A percentile compares a stretch with the other conserved stretches of the same genome.
phyloP scores from a whole-genome alignment of 2,888 invertebrate species.

The Abrostola triplasia region DNA sequence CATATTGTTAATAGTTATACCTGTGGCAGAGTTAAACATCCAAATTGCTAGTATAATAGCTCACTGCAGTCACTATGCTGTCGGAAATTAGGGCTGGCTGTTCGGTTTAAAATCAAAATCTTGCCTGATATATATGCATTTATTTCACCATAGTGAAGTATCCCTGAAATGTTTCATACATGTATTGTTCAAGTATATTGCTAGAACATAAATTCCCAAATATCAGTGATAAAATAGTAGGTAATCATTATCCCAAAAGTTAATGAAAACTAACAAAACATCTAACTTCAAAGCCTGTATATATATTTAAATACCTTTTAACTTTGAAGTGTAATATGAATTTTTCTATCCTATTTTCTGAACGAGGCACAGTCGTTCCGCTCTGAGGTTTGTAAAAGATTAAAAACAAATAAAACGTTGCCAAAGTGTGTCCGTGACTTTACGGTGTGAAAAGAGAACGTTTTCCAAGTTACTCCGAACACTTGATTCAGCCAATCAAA shows the following conservation, averaged over 20 bases:
- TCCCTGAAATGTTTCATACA: too few species aligned
- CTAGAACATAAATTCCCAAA: too few species aligned
- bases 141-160: too few species aligned
- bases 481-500: constrained; percentile 91
- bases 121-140: too few species aligned
- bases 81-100: too few species aligned
- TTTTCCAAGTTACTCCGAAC: constrained; percentile 89
- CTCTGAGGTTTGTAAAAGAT: constrained; percentile 40
- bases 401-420: constrained; percentile 51
- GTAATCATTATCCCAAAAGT: not conserved
- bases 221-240: too few species aligned
- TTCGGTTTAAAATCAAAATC: too few species aligned
- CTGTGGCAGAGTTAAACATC: too few species aligned
- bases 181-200: too few species aligned
- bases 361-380: constrained; percentile 8
- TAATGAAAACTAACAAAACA: not conserved
- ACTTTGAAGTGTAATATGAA: not conserved
- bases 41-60: too few species aligned
- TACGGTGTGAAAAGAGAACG: constrained; percentile 80
- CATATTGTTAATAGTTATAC: too few species aligned
- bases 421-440: constrained; percentile 77
- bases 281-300: constrained; percentile 1
- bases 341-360: constrained; percentile 16
- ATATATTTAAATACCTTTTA: constrained; percentile 1
- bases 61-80: too few species aligned